A percentile compares a stretch with the other conserved stretches of the same genome.
Conservation (phyloP, 2,797 vertebrate genomes). For the Ptychadena robeensis region DNA sequence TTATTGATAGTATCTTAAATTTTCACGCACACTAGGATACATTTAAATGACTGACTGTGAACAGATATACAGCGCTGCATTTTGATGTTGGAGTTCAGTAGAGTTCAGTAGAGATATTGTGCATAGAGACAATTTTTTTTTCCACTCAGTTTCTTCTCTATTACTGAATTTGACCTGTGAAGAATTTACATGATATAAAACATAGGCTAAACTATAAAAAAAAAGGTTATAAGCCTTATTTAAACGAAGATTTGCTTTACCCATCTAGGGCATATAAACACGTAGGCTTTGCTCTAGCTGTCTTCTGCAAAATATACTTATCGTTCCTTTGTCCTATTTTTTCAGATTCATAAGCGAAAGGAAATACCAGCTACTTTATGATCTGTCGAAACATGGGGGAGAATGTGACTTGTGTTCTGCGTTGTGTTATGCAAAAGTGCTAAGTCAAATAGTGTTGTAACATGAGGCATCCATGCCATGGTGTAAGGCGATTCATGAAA, state of each 20-base stretch:
- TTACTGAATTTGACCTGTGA: neutral
- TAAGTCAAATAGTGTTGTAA: too few relatives aligned
- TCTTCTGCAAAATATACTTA: too few relatives aligned
- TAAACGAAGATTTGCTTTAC: neutral
- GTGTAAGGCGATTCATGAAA: too few relatives aligned
- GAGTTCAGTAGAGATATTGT: neutral
- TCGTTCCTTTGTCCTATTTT: too few relatives aligned
- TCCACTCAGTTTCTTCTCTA: neutral
- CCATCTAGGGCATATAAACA: too few relatives aligned
- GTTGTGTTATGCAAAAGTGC: too few relatives aligned
- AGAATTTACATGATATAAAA: neutral
- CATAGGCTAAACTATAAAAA: neutral
- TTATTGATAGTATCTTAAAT: constrained; percentile 46
- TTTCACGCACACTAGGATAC: constrained; percentile 29
- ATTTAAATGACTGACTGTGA: constrained; percentile 42
- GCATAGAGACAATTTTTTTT: neutral
- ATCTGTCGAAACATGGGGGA: too few relatives aligned
- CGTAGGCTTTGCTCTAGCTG: too few relatives aligned
- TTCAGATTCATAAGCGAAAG: too few relatives aligned
- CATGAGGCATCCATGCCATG: too few relatives aligned
- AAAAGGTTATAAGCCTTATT: neutral
- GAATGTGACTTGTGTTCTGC: too few relatives aligned
- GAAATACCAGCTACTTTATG: too few relatives aligned
- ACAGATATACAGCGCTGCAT: neutral
- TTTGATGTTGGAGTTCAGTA: neutral